phyloP scores from a whole-genome alignment of 2,113 vertebrate species.

The Otolemur garnettii region DNA sequence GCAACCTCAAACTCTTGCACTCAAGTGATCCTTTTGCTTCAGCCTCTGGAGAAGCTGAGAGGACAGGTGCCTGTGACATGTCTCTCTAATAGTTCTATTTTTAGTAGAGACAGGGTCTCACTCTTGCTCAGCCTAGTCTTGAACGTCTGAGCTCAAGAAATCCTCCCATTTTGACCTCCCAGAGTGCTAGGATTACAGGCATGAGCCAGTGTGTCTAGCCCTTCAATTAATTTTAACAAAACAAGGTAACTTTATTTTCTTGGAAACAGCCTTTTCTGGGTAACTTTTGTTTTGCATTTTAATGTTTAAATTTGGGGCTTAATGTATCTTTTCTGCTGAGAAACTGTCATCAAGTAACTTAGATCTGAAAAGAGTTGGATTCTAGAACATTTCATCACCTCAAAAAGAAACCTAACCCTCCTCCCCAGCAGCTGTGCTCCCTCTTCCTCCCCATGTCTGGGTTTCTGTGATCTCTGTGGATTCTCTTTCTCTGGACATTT shows the following conservation, averaged over 20 bases:
- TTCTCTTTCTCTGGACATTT: background rate
- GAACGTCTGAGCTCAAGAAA: too few species aligned
- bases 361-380: background rate
- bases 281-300: background rate
- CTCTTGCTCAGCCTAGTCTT: too few species aligned
- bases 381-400: background rate
- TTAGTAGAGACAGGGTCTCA: too few species aligned
- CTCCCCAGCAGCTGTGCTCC: background rate
- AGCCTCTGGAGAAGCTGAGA: too few species aligned
- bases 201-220: too few species aligned
- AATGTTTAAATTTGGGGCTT: background rate
- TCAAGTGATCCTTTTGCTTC: too few species aligned
- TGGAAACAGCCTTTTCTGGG: background rate
- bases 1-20: too few species aligned
- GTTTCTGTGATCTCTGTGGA: background rate
- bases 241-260: background rate
- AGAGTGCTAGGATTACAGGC: too few species aligned
- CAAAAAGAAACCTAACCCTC: background rate
- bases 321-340: background rate
- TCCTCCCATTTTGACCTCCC: too few species aligned
- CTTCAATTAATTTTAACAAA: background rate
- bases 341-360: background rate
- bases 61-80: too few species aligned
- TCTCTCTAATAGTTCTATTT: too few species aligned
- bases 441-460: too few species aligned